Evolutionary conservation across 2,888 invertebrate genomes (phyloP).

Genomic region (Volucella bombylans): DNA sequence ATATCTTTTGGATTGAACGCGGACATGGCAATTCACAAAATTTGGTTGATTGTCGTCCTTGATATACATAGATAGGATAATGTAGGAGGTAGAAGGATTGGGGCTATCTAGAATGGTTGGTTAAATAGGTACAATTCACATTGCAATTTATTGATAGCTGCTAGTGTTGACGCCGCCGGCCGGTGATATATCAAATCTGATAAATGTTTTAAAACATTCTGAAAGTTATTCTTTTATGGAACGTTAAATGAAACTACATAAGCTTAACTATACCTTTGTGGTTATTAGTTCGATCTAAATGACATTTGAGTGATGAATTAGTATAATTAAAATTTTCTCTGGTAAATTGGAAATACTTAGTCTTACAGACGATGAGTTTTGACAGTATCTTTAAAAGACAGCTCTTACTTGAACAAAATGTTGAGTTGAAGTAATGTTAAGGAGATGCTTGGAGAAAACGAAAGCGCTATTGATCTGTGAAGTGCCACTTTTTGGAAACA

Average conservation of each 20-base stretch:
- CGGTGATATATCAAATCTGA: not conserved
- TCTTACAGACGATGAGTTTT: too few species aligned
- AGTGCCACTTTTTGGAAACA: too few species aligned
- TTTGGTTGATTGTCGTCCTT: not conserved
- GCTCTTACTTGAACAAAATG: too few species aligned
- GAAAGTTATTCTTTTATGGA: not conserved
- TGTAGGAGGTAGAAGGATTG: not conserved
- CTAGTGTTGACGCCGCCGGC: not conserved
- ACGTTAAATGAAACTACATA: not conserved
- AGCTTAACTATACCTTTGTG: not conserved
- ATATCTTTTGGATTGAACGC: not conserved
- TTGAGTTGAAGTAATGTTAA: too few species aligned
- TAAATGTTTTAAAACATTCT: not conserved
- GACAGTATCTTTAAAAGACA: too few species aligned
- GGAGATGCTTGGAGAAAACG: too few species aligned
- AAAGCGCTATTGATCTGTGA: too few species aligned
- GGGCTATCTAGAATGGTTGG: not conserved
- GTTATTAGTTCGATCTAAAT: too few species aligned
- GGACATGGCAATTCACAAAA: not conserved
- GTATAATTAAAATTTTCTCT: too few species aligned
- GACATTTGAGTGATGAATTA: too few species aligned
- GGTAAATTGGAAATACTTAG: too few species aligned
- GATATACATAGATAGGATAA: not conserved
- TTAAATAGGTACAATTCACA: conserved; percentile 7
- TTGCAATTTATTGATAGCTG: conserved; percentile 1